phyloP scores from a whole-genome alignment of 92 coral and sea anemone genomes.

The Paragorgia papillata region DNA sequence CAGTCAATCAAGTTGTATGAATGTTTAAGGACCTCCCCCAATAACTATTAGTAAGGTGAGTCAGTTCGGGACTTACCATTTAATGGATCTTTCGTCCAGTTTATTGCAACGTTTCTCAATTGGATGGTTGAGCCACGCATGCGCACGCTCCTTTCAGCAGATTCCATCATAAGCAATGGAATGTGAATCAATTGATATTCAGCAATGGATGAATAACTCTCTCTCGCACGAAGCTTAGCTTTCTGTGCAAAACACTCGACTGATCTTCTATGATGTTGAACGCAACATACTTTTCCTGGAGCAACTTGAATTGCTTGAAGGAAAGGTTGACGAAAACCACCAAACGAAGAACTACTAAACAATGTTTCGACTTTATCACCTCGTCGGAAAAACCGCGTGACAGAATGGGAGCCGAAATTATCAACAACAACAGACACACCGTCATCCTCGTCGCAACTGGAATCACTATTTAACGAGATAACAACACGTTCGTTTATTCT shows the following conservation, averaged over 20 bases:
- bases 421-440: conserved; percentile 3
- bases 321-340: conserved; percentile 77
- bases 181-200: conserved; percentile 73
- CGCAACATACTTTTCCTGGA: conserved; percentile 63
- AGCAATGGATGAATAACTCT: conserved; percentile 56
- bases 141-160: conserved; percentile 66
- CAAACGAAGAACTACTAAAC: conserved; percentile 64
- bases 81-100: conserved; percentile 51
- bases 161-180: conserved; percentile 79
- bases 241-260: conserved; percentile 55
- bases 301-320: conserved; percentile 68
- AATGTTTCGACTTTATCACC: conserved; percentile 61
- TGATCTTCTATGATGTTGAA: conserved; percentile 75
- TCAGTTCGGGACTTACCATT: conserved; percentile 19
- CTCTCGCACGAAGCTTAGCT: conserved; percentile 6
- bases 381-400: conserved; percentile 59
- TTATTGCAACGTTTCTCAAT: conserved; percentile 49
- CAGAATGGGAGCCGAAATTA: conserved; percentile 5
- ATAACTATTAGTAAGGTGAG: too few relatives aligned
- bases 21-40: too few relatives aligned
- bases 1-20: too few relatives aligned
- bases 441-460: not conserved
- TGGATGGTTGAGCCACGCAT: conserved; percentile 39
- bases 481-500: conserved; percentile 27
- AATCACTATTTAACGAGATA: not conserved